Evolutionary conservation across 2,888 invertebrate genomes (phyloP).

Genomic region (Scaptodrosophila latifasciaeformis): DNA sequence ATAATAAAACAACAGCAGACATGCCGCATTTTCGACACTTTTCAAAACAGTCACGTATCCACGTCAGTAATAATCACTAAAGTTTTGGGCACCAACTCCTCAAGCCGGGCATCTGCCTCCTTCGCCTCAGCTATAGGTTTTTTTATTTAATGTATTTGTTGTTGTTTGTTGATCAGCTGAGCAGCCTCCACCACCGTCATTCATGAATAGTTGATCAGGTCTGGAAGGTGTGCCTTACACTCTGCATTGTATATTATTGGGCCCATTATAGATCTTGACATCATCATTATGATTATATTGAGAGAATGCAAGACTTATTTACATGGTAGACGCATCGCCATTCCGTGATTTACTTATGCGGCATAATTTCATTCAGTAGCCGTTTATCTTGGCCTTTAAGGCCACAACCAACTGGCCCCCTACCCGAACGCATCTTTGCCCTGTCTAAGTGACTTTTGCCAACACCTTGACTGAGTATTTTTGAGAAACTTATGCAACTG

Average conservation of each 20-base stretch:
- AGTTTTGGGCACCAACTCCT: slow-evolving; percentile 57
- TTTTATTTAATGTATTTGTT: slow-evolving; percentile 1
- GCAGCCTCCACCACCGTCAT: too few species aligned
- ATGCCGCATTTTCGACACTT: slow-evolving; percentile 72
- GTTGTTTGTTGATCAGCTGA: slow-evolving; percentile 28
- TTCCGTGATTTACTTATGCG: slow-evolving; percentile 72
- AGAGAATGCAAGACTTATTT: slow-evolving; percentile 52
- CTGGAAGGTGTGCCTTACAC: slow-evolving; percentile 26
- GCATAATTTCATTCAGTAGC: slow-evolving; percentile 72
- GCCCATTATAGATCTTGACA: slow-evolving; percentile 24
- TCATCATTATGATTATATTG: slow-evolving; percentile 12
- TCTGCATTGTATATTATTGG: slow-evolving; percentile 67
- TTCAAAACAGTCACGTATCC: slow-evolving; percentile 74
- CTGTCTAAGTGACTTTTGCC: slow-evolving; percentile 21
- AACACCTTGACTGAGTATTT: slow-evolving; percentile 6
- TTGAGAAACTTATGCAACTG: slow-evolving; percentile 63
- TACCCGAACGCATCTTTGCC: background rate
- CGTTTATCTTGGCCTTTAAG: slow-evolving; percentile 64
- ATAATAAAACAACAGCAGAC: slow-evolving; percentile 17
- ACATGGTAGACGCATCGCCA: slow-evolving; percentile 69
- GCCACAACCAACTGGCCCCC: slow-evolving; percentile 44
- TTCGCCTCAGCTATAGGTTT: too few species aligned
- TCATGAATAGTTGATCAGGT: slow-evolving; percentile 61
- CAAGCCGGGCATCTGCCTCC: slow-evolving; percentile 6
- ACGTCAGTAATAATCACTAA: slow-evolving; percentile 75